Evolutionary conservation across 1,140 invertebrate genomes (phyloP), one percentile per base, ranked within the genome.

Genomic region (Diabrotica undecimpunctata): DNA sequence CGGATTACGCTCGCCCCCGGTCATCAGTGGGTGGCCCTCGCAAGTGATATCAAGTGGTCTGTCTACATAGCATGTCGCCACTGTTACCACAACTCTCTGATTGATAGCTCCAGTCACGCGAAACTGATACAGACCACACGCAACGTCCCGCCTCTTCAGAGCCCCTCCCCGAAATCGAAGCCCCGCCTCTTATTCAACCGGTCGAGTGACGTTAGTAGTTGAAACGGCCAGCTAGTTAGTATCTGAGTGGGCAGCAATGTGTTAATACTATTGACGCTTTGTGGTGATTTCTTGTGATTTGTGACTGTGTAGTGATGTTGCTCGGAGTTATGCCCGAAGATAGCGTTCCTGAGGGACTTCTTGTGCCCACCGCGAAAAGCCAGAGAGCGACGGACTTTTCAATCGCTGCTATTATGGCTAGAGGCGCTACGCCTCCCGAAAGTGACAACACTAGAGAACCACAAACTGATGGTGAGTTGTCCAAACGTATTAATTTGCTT

Each of bases 371-470:
- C 67, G 75, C 71, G 59, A 77, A 77, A 51, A 63, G 57, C 54
- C 80, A 83, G 64, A 83, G 84, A 74, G 91, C 92, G 69, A 95
- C 93, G 70, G 93, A 96, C 81, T 96, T 96, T 83, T 94, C 92
- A 66, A 96, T 96, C 75, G 93, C 92, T 37, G 93, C 94, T 54
- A 95, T 96, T 74, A 95, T 96, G 92, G 91, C 90, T 60, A 82
- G 90, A 62, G 86, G 87, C 77, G 83, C 50, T 56, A 51, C 67
- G 54, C 69, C 74, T 64, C 56, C 70, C 64, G 70, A 69, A 50
- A 52, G 51, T 36, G 55, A 52, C 8, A 36, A n/a, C 54, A 61
- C 62, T 41, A 63, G 67, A 59, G 65, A 70, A 54, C 14, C 61
- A 8, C 62, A 58, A 51, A 53, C 58, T 60, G 71, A 74, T 56